Conservation (phyloP, 2,113 vertebrate genomes). For the Pteropus alecto region DNA sequence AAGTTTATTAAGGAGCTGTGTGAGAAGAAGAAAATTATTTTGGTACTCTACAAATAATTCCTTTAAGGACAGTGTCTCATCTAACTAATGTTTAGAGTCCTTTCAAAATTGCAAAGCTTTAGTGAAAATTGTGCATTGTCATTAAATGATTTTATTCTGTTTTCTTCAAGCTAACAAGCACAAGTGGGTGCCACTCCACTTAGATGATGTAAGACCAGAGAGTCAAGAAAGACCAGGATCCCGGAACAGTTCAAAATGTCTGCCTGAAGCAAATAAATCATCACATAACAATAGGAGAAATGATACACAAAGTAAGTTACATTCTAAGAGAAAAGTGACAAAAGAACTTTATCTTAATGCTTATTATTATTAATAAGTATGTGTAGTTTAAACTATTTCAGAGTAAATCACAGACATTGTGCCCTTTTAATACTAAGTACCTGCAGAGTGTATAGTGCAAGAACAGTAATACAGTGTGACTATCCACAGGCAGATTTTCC, state of each 20-base stretch:
- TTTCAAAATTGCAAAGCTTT: conserved; percentile 23
- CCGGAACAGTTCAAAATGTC: conserved; percentile 79
- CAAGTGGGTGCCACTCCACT: conserved; percentile 93
- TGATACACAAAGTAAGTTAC: conserved; percentile 89
- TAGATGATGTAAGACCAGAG: conserved; percentile 88
- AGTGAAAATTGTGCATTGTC: conserved; percentile 25
- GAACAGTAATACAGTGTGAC: background rate
- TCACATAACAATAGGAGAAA: conserved; percentile 85
- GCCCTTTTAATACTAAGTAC: background rate
- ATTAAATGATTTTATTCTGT: conserved; percentile 54
- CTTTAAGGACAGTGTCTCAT: background rate
- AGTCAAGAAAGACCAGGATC: conserved; percentile 83
- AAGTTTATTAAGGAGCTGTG: background rate
- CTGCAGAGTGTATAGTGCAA: background rate
- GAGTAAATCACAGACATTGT: background rate
- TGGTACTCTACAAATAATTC: background rate
- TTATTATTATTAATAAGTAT: background rate
- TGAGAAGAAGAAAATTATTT: conserved; percentile 23
- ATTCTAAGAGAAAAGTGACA: background rate
- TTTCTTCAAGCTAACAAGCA: conserved; percentile 90
- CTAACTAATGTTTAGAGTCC: conserved; percentile 2
- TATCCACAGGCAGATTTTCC: background rate
- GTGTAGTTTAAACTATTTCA: background rate
- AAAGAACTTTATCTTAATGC: background rate
- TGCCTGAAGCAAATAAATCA: conserved; percentile 84